Percentiles rank a stretch among this genome's conserved stretches.
Conservation (phyloP, 2,888 invertebrate genomes). For the Tupiocoris notatus region DNA sequence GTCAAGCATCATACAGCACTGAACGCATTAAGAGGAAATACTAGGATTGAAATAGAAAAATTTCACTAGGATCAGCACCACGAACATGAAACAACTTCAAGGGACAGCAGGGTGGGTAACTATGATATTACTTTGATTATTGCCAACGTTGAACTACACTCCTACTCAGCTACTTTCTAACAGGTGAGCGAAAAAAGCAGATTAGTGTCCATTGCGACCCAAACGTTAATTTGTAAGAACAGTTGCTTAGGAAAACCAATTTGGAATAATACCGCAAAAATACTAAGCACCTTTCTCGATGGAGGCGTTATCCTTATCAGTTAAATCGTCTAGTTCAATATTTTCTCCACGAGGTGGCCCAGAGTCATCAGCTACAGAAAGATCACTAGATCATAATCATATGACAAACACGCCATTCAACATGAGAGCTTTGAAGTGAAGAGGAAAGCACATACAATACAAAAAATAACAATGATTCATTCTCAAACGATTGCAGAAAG, state of each 20-base stretch:
- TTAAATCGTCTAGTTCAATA: conserved; percentile 39
- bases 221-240: background rate
- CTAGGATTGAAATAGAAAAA: too few species aligned
- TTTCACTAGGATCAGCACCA: too few species aligned
- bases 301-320: conserved; percentile 31
- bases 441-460: background rate
- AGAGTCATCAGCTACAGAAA: conserved; percentile 33
- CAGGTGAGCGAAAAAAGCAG: background rate
- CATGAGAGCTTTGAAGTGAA: background rate
- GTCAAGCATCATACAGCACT: too few species aligned
- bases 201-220: background rate
- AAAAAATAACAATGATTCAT: background rate
- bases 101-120: too few species aligned
- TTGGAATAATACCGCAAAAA: background rate
- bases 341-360: conserved; percentile 23
- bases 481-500: background rate
- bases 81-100: too few species aligned
- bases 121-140: too few species aligned
- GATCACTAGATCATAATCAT: background rate
- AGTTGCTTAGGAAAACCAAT: background rate
- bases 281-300: conserved; percentile 27
- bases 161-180: background rate
- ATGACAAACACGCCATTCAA: background rate
- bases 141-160: background rate
- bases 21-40: too few species aligned